These are phyloP conservation scores for Pseudotriccus pelzelni DNA, from an alignment of 2,797 vertebrate genomes.

Conservation along the genomic window DNA sequence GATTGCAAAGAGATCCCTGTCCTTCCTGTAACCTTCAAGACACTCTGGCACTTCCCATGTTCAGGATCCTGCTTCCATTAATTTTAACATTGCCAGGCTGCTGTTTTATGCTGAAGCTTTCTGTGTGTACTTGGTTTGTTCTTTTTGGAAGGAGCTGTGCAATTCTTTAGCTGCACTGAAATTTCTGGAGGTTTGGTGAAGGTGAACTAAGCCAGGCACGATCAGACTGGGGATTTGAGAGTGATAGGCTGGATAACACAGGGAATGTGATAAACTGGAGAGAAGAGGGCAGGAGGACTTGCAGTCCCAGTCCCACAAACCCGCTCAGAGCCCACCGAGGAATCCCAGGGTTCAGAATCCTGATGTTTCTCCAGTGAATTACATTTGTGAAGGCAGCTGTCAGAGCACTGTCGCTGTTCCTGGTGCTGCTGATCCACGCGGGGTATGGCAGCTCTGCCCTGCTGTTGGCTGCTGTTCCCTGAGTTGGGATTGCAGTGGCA, in stretches of 20 bases:
- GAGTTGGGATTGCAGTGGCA: not conserved
- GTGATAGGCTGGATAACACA: not conserved
- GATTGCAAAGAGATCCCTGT: not conserved
- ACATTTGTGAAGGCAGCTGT: not conserved
- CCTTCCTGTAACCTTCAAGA: not conserved
- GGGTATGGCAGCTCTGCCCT: not conserved
- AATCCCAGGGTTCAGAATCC: not conserved
- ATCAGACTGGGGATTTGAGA: not conserved
- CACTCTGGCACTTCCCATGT: not conserved
- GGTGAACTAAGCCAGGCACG: not conserved
- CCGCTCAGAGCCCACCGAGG: not conserved
- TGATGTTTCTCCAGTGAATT: not conserved
- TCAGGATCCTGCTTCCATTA: not conserved
- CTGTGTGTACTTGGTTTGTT: not conserved
- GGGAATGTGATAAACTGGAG: not conserved
- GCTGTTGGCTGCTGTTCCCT: not conserved
- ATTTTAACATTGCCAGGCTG: not conserved
- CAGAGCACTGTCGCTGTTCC: accelerated
- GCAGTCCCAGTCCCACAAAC: not conserved
- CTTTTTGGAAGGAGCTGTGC: not conserved
- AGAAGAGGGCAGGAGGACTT: not conserved
- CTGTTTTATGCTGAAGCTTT: not conserved
- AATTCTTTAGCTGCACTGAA: not conserved
- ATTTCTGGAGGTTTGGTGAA: not conserved
- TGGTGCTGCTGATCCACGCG: not conserved